phyloP scores from a whole-genome alignment of 1,140 invertebrate genomes.

The Papilio aristodemus region DNA sequence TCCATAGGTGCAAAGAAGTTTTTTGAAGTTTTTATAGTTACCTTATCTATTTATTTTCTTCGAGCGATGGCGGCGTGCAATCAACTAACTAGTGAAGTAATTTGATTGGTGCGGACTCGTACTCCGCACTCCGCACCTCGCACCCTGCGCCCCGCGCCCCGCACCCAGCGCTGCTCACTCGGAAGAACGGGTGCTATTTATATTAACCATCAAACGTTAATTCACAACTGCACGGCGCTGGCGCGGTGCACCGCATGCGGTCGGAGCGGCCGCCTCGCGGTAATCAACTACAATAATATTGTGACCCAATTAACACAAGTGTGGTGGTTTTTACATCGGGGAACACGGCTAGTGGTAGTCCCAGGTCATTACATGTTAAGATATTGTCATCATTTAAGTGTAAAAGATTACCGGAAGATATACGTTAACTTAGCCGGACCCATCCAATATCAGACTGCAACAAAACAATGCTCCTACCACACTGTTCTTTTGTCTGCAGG shows the following conservation, averaged over 20 bases:
- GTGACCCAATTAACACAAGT: neutral
- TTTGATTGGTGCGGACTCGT: slow-evolving; percentile 58
- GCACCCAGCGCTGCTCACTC: slow-evolving; percentile 40
- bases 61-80: slow-evolving; percentile 42
- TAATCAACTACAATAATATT: neutral
- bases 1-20: no score
- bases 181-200: slow-evolving; percentile 57
- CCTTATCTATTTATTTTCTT: slow-evolving; percentile 34
- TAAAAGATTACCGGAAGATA: no score
- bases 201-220: slow-evolving; percentile 49
- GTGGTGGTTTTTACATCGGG: neutral
- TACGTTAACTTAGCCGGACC: no score
- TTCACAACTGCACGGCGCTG: slow-evolving; percentile 4
- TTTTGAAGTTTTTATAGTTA: neutral
- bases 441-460: no score
- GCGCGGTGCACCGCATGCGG: slow-evolving; percentile 3
- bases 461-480: no score
- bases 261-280: neutral
- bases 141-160: no score
- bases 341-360: neutral
- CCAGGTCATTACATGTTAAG: no score
- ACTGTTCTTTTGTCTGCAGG: no score
- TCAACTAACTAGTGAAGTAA: slow-evolving; percentile 65
- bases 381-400: no score
- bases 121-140: no score